Percentiles rank a stretch among this genome's conserved stretches.
Evolutionary conservation across 2,888 invertebrate species (phyloP).

Genomic region (Strigamia crassipes): DNA sequence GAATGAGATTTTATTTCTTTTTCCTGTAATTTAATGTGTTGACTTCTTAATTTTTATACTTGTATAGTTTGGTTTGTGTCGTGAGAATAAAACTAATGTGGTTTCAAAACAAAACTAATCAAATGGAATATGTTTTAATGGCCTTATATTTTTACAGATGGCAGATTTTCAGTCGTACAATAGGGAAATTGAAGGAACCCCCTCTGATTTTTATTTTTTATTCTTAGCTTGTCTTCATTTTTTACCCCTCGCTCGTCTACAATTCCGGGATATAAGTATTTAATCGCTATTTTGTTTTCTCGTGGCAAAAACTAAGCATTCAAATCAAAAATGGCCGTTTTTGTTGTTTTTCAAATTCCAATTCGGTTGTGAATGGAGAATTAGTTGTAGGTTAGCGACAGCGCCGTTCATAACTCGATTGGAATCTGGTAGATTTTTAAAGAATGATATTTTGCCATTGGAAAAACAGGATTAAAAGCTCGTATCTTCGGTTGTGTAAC

Average conservation of each 20-base stretch:
- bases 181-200: background rate
- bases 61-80: conserved; percentile 24
- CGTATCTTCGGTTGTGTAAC: background rate
- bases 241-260: background rate
- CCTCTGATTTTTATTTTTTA: background rate
- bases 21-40: conserved; percentile 1
- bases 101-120: conserved; percentile 1
- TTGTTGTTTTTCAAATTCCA: background rate
- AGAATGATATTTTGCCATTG: background rate
- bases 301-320: background rate
- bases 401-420: too few relatives aligned
- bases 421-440: too few relatives aligned
- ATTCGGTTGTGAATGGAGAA: too few relatives aligned
- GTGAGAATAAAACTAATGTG: conserved; percentile 8
- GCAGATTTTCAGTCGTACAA: background rate
- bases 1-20: background rate
- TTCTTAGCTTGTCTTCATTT: background rate
- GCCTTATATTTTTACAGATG: conserved; percentile 23
- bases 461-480: background rate
- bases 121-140: background rate
- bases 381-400: too few relatives aligned
- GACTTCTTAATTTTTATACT: background rate
- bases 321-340: background rate
- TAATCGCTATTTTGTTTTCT: background rate
- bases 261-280: background rate